Conservation (phyloP, 2,797 vertebrate genomes). For the Coluber constrictor region DNA sequence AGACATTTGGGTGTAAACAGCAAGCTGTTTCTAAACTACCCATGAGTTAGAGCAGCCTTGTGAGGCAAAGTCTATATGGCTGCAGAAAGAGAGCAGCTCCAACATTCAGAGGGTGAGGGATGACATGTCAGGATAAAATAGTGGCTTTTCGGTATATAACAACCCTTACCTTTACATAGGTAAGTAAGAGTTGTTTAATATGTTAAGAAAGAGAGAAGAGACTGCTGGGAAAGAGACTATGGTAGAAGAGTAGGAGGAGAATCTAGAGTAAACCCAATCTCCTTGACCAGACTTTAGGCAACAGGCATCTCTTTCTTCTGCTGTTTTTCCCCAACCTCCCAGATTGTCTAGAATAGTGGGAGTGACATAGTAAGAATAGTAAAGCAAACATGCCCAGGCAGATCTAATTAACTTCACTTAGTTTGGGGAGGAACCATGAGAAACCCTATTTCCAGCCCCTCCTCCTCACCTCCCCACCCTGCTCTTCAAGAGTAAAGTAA, state of each 20-base stretch:
- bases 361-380: background rate
- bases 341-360: background rate
- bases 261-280: background rate
- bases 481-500: background rate
- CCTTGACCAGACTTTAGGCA: background rate
- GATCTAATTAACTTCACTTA: no score
- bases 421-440: background rate
- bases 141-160: background rate
- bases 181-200: background rate
- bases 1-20: background rate
- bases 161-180: background rate
- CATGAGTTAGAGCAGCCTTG: background rate
- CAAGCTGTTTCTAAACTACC: background rate
- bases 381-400: background rate
- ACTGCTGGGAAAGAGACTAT: background rate
- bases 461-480: background rate
- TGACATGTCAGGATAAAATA: no score
- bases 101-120: no score
- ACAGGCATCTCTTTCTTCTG: background rate
- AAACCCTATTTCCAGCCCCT: background rate
- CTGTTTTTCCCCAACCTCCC: background rate
- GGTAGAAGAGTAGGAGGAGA: background rate
- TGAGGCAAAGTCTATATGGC: background rate
- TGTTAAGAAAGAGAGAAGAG: background rate
- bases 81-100: background rate